Evolutionary conservation across 1,140 invertebrate species (phyloP).

Genomic region (Caenorhabditis remanei): DNA sequence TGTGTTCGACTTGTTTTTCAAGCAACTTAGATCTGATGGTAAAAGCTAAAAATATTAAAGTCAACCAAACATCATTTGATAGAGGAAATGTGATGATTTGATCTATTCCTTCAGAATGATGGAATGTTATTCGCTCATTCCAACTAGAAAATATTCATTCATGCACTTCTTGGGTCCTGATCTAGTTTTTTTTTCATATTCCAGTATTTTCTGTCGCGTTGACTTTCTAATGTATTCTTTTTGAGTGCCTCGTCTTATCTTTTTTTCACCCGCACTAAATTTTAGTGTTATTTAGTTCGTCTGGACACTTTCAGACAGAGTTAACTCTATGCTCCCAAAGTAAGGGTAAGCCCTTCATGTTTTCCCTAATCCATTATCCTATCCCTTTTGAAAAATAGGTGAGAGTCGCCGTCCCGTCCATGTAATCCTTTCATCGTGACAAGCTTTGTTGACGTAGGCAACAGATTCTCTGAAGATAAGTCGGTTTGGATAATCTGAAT

Average conservation of each 20-base stretch:
- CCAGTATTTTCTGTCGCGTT: too few relatives aligned
- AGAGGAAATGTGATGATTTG: background rate
- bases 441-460: constrained; percentile 37
- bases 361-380: background rate
- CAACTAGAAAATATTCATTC: too few relatives aligned
- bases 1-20: background rate
- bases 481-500: background rate
- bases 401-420: background rate
- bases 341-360: background rate
- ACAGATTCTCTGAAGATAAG: background rate
- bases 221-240: too few relatives aligned
- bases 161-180: too few relatives aligned
- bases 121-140: too few relatives aligned
- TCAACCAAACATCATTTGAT: background rate
- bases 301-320: too few relatives aligned
- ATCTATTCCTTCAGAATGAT: background rate
- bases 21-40: too few relatives aligned
- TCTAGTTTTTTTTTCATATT: too few relatives aligned
- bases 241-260: too few relatives aligned
- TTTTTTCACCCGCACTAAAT: too few relatives aligned
- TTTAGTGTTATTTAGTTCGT: too few relatives aligned
- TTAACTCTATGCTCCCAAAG: too few relatives aligned
- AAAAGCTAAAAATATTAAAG: background rate
- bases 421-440: constrained; percentile 20
- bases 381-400: background rate